A percentile compares a stretch with the other conserved stretches of the same genome.
These are phyloP conservation scores for Stenodema calcarata DNA, from an alignment of 2,888 invertebrate species.

Conservation along the genomic window DNA sequence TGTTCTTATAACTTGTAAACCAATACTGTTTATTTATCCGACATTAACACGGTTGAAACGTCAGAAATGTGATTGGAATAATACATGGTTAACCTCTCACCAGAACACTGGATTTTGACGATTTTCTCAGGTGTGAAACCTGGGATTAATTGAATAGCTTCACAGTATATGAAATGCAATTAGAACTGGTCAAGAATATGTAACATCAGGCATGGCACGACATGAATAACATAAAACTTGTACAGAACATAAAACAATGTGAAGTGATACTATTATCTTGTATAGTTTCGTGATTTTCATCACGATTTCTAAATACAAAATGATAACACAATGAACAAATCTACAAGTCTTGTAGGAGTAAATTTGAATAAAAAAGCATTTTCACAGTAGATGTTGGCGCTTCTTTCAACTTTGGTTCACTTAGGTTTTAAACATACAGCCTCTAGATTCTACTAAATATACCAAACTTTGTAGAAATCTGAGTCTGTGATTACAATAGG, in stretches of 20 bases:
- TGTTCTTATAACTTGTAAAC: not conserved
- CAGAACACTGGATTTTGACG: not conserved
- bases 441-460: not conserved
- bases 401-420: not conserved
- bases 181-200: too few relatives aligned
- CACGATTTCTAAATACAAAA: not conserved
- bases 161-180: too few relatives aligned
- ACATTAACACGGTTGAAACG: not conserved
- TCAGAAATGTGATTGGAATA: not conserved
- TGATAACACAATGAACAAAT: not conserved
- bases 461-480: not conserved
- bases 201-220: too few relatives aligned
- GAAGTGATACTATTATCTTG: not conserved
- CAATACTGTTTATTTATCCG: not conserved
- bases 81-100: not conserved
- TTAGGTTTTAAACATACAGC: not conserved
- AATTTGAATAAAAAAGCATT: not conserved
- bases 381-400: not conserved
- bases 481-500: not conserved
- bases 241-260: not conserved
- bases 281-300: not conserved
- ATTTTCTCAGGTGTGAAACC: not conserved
- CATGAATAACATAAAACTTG: not conserved
- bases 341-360: not conserved
- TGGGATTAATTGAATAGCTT: too few relatives aligned